Percentiles rank a stretch among this genome's conserved stretches.
Conservation (phyloP, 2,888 invertebrate genomes). For the Malthinus seriepunctatus region DNA sequence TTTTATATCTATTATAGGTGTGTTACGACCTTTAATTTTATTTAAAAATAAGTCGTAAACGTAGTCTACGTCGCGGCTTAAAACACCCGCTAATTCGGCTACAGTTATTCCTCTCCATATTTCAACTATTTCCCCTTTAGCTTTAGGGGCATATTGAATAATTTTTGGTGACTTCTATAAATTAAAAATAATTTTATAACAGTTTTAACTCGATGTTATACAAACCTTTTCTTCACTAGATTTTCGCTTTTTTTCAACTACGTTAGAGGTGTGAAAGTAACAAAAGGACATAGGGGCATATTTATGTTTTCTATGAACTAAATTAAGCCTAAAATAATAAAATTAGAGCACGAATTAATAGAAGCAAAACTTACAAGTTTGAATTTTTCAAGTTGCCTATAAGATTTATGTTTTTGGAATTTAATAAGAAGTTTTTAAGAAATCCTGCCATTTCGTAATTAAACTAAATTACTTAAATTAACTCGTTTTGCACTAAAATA, state of each 20-base stretch:
- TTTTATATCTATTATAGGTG: conserved; percentile 46
- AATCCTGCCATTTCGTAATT: no score
- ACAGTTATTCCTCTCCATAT: conserved; percentile 86
- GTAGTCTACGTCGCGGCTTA: conserved; percentile 67
- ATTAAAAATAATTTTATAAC: conserved; percentile 9
- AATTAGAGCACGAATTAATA: no score
- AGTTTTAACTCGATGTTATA: neutral
- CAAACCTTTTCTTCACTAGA: conserved; percentile 65
- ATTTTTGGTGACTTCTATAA: conserved; percentile 58
- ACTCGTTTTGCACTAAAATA: no score
- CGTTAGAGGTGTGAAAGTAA: conserved; percentile 8
- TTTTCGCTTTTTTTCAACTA: conserved; percentile 60
- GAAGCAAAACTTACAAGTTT: no score
- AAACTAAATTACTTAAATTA: no score
- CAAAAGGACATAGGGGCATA: neutral
- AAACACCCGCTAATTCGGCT: conserved; percentile 67
- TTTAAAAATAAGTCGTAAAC: conserved; percentile 48
- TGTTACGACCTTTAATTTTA: conserved; percentile 40
- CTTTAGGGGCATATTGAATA: conserved; percentile 65
- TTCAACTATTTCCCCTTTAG: conserved; percentile 61
- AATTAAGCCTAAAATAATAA: no score
- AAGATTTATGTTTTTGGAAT: no score
- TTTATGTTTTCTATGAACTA: no score
- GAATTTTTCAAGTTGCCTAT: no score
- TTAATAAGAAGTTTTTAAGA: no score